Conservation (phyloP, 2,113 vertebrate genomes). For the Anguilla rostrata region DNA sequence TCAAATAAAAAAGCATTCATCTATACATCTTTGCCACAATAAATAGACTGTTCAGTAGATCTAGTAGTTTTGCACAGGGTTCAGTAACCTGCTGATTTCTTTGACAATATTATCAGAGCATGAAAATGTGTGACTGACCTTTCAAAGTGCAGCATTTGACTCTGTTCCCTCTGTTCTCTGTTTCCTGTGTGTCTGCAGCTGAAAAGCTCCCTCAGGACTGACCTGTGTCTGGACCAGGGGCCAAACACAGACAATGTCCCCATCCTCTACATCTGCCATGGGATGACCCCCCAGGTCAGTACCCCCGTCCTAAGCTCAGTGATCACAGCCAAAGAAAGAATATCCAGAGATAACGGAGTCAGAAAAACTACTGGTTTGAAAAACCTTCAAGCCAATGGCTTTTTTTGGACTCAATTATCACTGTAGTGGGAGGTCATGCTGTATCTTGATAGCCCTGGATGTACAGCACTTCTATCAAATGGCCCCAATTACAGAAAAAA, state of each 20-base stretch:
- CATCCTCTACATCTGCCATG: slow-evolving; percentile 96
- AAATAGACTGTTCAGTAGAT: not conserved
- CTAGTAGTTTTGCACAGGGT: not conserved
- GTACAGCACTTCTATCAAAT: not conserved
- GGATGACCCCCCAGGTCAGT: slow-evolving; percentile 95
- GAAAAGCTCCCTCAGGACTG: slow-evolving; percentile 92
- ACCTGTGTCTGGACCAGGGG: slow-evolving; percentile 96
- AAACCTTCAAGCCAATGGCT: not conserved
- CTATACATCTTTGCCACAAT: no score
- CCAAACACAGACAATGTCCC: slow-evolving; percentile 94
- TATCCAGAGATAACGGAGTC: not conserved
- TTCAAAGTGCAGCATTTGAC: no score
- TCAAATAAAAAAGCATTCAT: no score
- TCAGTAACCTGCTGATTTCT: not conserved
- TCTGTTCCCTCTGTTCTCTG: not conserved
- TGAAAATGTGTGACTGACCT: no score
- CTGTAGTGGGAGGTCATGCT: not conserved
- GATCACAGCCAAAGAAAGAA: not conserved
- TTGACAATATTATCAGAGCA: not conserved
- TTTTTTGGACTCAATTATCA: not conserved
- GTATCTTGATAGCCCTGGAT: not conserved
- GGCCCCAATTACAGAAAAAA: not conserved
- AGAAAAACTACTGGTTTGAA: not conserved
- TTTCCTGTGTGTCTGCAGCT: slow-evolving; percentile 68
- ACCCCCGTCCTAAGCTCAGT: not conserved